Evolutionary conservation across 2,888 invertebrate species (phyloP).

Genomic region (Gordius sp.): DNA sequence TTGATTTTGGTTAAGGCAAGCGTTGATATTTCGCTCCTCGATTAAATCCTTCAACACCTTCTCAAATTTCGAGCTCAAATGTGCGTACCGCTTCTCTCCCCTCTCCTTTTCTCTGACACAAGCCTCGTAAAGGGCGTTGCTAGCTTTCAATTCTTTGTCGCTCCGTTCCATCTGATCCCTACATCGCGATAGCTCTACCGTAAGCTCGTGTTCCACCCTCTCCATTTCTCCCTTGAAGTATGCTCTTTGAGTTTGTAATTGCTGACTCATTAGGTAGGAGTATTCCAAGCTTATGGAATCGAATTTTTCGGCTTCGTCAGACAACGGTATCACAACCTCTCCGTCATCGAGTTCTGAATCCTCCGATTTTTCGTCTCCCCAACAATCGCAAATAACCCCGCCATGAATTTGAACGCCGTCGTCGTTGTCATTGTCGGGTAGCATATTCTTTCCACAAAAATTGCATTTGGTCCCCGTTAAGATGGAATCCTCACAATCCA

Average conservation of each 20-base stretch:
- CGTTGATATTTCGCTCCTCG: neutral
- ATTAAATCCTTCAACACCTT: neutral
- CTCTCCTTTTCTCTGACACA: neutral
- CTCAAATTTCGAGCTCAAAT: conserved; percentile 5
- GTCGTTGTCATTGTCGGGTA: no score
- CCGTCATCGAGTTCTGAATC: no score
- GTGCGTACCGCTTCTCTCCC: conserved; percentile 1
- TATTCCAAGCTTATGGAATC: conserved; percentile 84
- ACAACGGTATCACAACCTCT: no score
- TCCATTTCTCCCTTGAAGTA: conserved; percentile 58
- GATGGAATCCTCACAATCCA: no score
- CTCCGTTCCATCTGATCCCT: neutral
- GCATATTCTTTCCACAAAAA: no score
- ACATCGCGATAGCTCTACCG: conserved; percentile 24
- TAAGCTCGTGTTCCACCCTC: conserved; percentile 27
- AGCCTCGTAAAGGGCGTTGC: no score
- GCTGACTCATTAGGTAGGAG: conserved; percentile 72
- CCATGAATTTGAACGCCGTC: no score
- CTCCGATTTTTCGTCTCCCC: no score
- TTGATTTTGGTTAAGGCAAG: neutral
- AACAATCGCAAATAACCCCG: no score
- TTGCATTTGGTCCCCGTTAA: no score
- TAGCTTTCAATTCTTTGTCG: neutral
- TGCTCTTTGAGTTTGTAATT: conserved; percentile 66
- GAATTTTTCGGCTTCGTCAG: conserved; percentile 46